Base-by-base conservation (phyloP, 2,797 vertebrate genomes). In the Amblyraja radiata region DNA sequence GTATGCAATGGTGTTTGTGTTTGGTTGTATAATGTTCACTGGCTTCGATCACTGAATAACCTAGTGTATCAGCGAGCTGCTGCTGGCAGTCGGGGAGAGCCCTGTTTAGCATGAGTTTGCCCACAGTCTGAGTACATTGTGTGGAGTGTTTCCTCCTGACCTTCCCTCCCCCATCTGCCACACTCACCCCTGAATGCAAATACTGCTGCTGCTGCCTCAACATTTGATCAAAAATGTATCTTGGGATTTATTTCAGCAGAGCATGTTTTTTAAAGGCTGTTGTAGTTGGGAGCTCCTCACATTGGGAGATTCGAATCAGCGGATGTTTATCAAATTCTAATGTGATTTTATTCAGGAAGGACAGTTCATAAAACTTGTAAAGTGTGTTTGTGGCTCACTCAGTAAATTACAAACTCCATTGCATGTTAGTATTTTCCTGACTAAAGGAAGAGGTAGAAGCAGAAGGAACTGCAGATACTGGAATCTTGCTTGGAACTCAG, bases 121-220 rank as follows among this genome's bases (percentile, higher is more conserved):
- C 84, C 84, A 68, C 63, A 88, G 84, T 68, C 84, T 88, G n/a
- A 86, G n/a, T n/a, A 21, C 68, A 88, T 88, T 88, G 84, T 88
- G 63, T 88, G 63, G 61, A 88, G 84, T 65, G 21, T 32, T 88
- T 88, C 84, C 63, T 88, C 61, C 61, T 88, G 61, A 68, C n/a
- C 84, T 32, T 88, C 84, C 61, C 84, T 88, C 63, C 63, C 63
- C 84, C 84, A 88, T 68, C 84, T 88, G 84, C 84, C 28, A 68
- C n/a, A 68, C 6, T 88, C n/a, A 88, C 84, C 14, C 63, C n/a
- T 65, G 83, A 65, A 86, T 86, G 63, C 83, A 86, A 86, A 86
- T 86, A 14, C 14, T n/a, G 28, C 61, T 68, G n/a, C n/a, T 68
- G 84, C 13, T 5, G 81, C 84, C 84, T 88, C 63, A 0, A 68